Evolutionary conservation across 37 sponge, comb jelly and placozoan genomes (phyloP), one percentile per base, ranked within the genome.

Genomic region (Chondrilla cf. caribensis): DNA sequence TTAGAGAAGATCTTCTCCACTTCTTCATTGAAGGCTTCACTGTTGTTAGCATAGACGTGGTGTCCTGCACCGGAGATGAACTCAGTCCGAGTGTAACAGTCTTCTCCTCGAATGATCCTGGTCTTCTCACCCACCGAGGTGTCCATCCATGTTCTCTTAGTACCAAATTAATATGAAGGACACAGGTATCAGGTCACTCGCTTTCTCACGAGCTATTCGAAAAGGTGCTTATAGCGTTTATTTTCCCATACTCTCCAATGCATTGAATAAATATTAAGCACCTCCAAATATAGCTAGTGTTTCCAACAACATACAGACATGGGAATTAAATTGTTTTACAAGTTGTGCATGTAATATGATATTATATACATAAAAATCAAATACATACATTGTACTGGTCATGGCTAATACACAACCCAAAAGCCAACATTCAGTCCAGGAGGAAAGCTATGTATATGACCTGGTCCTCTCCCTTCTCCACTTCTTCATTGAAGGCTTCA

Each of bases 21-120:
- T 14, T 14, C 75, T 4, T 58, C 44, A 43, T 96, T 96, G 83
- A 96, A 96, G 36, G 70, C 72, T 24, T 81, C 79, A 9, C 92
- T 89, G 47, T 87, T 67, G 71, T 98, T 92, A 6, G 94, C 95
- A 86, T 98, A 93, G 15, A 98, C 89, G 62, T 98, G 98, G 58
- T 98, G 98, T 41, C 96, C 96, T 0, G 96, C 96, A 22, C 86
- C 72, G 70, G 35, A 60, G 0, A 98, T 83, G 38, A 87, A 82
- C 44, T 89, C 85, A 47, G 93, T 83, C 14, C 40, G 76, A 1
- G 93, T 94, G 51, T 86, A 90, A 0, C 88, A 89, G 44, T 83
- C 35, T 0, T 54, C 72, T 29, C 93, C 89, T 80, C 94, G 40
- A 0, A 78, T 31, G 11, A 86, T 83, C 44, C 70, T 64, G 11